Conservation (phyloP, 2,888 invertebrate species). For the Marronus borbonicus region DNA sequence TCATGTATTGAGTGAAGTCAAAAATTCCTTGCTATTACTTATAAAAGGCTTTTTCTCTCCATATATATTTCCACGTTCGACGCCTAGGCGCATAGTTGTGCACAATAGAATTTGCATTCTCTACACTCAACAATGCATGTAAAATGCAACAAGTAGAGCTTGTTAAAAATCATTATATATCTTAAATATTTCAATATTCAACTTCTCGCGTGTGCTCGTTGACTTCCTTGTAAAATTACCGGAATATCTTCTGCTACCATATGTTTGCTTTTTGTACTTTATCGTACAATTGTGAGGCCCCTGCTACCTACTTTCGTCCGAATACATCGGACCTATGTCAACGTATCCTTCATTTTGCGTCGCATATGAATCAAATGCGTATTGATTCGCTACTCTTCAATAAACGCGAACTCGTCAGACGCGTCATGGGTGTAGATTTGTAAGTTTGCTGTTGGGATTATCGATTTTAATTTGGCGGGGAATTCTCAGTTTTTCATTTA, state of each 20-base stretch:
- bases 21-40: neutral
- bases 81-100: too few species aligned
- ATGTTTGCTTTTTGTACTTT: neutral
- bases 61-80: neutral
- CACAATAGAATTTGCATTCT: conserved; percentile 5
- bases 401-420: conserved; percentile 12
- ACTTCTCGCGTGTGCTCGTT: neutral
- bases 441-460: conserved; percentile 34
- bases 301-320: neutral
- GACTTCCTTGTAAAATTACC: neutral
- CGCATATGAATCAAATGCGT: neutral
- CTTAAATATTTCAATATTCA: neutral
- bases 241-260: neutral
- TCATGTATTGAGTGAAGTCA: neutral
- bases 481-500: neutral
- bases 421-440: neutral
- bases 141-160: conserved; percentile 18
- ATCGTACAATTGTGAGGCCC: neutral
- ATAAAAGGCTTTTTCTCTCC: neutral
- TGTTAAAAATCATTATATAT: conserved; percentile 1
- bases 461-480: conserved; percentile 26
- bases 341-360: conserved; percentile 7
- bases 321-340: conserved; percentile 14
- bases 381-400: conserved; percentile 16
- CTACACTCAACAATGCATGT: neutral